Evolutionary conservation across 2,113 vertebrate species (phyloP).

Genomic region (Hucho hucho): DNA sequence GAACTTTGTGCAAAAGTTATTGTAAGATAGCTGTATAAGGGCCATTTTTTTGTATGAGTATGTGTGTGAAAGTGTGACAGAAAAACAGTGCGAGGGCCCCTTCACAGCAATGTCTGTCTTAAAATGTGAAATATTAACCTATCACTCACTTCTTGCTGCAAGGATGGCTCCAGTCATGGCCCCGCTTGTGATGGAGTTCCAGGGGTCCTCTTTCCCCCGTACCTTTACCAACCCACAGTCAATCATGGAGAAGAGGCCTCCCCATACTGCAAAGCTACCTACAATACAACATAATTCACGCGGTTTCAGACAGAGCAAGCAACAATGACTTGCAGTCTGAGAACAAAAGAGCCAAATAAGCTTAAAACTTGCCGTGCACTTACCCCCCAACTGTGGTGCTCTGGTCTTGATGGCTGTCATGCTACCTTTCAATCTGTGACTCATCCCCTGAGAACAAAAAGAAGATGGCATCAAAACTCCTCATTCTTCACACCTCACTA

Average conservation of each 20-base stretch:
- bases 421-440: slow-evolving; percentile 87
- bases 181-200: slow-evolving; percentile 97
- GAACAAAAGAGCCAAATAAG: not conserved
- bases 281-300: slow-evolving; percentile 21
- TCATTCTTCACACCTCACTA: not conserved
- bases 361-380: slow-evolving; percentile 9
- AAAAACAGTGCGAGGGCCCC: not conserved
- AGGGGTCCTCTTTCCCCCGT: slow-evolving; percentile 94
- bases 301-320: not conserved
- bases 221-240: slow-evolving; percentile 93
- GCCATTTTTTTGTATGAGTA: not conserved
- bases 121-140: not conserved
- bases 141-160: slow-evolving; percentile 90
- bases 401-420: slow-evolving; percentile 88
- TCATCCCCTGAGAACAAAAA: slow-evolving; percentile 79
- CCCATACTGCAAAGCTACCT: slow-evolving; percentile 98
- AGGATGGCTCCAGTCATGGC: slow-evolving; percentile 94
- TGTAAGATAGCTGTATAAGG: not conserved
- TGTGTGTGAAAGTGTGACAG: not conserved
- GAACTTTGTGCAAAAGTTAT: no score
- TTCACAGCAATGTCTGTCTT: not conserved
- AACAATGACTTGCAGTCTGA: not conserved
- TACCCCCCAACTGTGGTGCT: slow-evolving; percentile 93
- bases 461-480: not conserved
- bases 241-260: slow-evolving; percentile 95